Evolutionary conservation across 2,113 vertebrate genomes (phyloP).

Genomic region (Odobenus rosmarus): DNA sequence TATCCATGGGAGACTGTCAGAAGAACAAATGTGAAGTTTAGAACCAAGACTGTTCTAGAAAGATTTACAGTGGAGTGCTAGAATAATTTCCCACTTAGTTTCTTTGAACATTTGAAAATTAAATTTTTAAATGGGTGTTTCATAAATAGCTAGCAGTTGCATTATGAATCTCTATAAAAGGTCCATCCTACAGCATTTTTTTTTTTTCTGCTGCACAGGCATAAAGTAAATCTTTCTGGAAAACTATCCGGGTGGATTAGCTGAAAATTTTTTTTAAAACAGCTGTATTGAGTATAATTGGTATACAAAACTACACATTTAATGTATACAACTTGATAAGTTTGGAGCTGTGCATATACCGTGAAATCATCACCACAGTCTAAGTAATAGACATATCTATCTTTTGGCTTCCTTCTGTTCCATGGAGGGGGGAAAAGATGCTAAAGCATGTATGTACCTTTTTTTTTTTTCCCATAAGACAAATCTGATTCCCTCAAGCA

Average conservation of each 20-base stretch:
- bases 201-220: conserved; percentile 20
- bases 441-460: background rate
- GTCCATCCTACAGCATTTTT: background rate
- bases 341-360: background rate
- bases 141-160: background rate
- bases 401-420: conserved; percentile 28
- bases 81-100: background rate
- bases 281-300: background rate
- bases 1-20: background rate
- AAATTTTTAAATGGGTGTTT: background rate
- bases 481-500: conserved; percentile 28
- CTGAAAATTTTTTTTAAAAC: conserved; percentile 5
- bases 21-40: conserved; percentile 16
- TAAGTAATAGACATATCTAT: background rate
- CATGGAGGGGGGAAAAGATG: background rate
- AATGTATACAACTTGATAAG: background rate
- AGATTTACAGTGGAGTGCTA: background rate
- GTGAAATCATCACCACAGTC: background rate
- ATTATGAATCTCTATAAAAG: background rate
- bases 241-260: background rate
- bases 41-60: background rate
- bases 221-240: conserved; percentile 1
- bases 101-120: conserved; percentile 15
- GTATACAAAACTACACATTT: background rate
- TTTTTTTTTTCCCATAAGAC: background rate